A percentile compares a stretch with the other conserved stretches of the same genome.
Evolutionary conservation across 2,888 invertebrate species (phyloP).

Genomic region (Drosophila seclusa): DNA sequence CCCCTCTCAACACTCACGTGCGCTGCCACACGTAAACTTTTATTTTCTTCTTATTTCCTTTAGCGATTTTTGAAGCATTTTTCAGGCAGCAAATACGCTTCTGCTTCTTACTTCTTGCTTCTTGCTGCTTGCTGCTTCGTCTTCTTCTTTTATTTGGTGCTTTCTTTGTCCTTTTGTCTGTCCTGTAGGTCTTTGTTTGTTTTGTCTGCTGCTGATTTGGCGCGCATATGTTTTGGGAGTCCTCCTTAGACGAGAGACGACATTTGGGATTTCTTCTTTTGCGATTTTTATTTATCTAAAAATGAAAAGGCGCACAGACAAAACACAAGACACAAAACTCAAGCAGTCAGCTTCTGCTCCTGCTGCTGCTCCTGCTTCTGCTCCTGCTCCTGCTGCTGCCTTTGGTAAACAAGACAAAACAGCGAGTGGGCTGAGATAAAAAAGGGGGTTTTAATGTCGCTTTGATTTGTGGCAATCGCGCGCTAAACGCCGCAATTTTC

Average conservation of each 20-base stretch:
- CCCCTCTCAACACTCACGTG: constrained; percentile 44
- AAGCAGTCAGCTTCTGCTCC: constrained; percentile 8
- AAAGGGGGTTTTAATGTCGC: constrained; percentile 66
- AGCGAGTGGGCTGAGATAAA: background rate
- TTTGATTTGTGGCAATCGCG: constrained; percentile 81
- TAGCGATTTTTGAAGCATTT: constrained; percentile 59
- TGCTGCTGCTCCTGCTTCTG: background rate
- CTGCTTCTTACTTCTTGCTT: background rate
- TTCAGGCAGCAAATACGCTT: constrained; percentile 40
- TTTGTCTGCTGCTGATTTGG: constrained; percentile 77
- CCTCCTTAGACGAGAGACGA: constrained; percentile 24
- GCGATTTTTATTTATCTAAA: constrained; percentile 75
- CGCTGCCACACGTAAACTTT: constrained; percentile 56
- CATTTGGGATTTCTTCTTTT: constrained; percentile 64
- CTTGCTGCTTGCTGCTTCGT: background rate
- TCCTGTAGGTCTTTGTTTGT: constrained; percentile 73
- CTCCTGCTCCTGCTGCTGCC: background rate
- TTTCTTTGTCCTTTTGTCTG: constrained; percentile 55
- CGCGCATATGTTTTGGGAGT: constrained; percentile 68
- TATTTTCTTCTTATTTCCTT: constrained; percentile 54
- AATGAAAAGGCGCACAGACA: constrained; percentile 57
- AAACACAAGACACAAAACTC: constrained; percentile 4
- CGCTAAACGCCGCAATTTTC: constrained; percentile 80
- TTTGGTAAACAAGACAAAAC: constrained; percentile 28
- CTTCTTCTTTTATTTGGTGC: constrained; percentile 56